Evolutionary conservation across 1,140 invertebrate species (phyloP).

Genomic region (Dinothrombium tinctorium): DNA sequence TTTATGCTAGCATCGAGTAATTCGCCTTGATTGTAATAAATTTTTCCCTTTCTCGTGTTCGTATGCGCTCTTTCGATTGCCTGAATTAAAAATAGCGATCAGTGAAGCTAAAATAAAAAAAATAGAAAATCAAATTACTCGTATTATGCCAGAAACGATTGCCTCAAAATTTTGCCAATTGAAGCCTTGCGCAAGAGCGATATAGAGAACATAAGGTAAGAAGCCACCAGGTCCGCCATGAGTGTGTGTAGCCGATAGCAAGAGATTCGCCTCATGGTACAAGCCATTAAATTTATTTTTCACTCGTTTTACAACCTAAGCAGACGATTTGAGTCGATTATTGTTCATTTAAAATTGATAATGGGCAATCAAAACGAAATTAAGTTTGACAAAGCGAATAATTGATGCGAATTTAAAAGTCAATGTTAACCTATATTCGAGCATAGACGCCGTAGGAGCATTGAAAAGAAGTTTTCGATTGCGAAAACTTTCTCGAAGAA

Average conservation of each 20-base stretch:
- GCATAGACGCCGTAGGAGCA: too few species aligned
- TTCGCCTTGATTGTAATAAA: constrained; percentile 35
- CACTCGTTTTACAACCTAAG: constrained; percentile 43
- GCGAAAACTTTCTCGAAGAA: too few species aligned
- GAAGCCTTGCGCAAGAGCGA: constrained; percentile 59
- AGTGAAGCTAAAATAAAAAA: too few species aligned
- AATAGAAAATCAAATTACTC: too few species aligned
- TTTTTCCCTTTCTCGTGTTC: constrained; percentile 35
- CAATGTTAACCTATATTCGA: too few species aligned
- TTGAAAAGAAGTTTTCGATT: too few species aligned
- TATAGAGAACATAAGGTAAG: constrained; percentile 60
- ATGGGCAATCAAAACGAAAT: too few species aligned
- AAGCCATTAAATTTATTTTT: constrained; percentile 34
- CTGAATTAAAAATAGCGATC: too few species aligned
- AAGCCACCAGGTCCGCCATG: constrained; percentile 67
- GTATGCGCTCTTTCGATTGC: constrained; percentile 51
- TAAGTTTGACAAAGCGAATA: too few species aligned
- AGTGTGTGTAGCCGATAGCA: constrained; percentile 43
- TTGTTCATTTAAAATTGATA: too few species aligned
- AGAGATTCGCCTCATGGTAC: constrained; percentile 33
- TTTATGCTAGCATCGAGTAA: constrained; percentile 64
- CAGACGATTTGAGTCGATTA: too few species aligned
- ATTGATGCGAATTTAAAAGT: too few species aligned
- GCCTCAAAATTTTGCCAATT: constrained; percentile 48
- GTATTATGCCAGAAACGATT: constrained; percentile 43